Conservation (phyloP, 2,797 vertebrate species). For the Sparus aurata region DNA sequence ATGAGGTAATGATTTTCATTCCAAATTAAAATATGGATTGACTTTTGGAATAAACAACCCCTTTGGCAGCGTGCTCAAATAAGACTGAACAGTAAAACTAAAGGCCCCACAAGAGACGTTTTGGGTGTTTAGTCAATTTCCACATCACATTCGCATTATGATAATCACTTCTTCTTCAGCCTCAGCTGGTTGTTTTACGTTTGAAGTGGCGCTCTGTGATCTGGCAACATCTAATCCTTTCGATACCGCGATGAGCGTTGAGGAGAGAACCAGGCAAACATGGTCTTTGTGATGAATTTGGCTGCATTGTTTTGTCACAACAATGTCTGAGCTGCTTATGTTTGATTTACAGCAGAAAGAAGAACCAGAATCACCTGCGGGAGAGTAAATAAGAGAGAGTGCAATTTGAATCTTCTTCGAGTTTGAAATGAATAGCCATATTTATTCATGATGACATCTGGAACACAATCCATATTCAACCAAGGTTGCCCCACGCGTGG, state of each 20-base stretch:
- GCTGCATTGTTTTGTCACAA: not conserved
- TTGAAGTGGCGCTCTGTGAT: not conserved
- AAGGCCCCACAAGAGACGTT: constrained; percentile 29
- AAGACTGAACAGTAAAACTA: constrained; percentile 39
- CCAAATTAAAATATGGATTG: constrained; percentile 56
- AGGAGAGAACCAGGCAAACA: constrained; percentile 14
- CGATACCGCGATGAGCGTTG: not conserved
- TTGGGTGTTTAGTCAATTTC: constrained; percentile 27
- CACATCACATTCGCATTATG: constrained; percentile 15
- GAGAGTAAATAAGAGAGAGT: constrained; percentile 22
- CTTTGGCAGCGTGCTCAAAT: constrained; percentile 14
- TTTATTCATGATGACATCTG: constrained; percentile 72
- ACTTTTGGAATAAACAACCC: constrained; percentile 45
- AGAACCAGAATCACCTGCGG: constrained; percentile 24
- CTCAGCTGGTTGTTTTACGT: not conserved
- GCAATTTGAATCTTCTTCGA: constrained; percentile 6
- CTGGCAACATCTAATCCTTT: constrained; percentile 7
- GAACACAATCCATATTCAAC: constrained; percentile 59
- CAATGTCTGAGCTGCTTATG: not conserved
- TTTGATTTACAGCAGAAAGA: not conserved
- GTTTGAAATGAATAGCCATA: constrained; percentile 46
- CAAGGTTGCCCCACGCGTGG: constrained; percentile 41
- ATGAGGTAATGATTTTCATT: constrained; percentile 50
- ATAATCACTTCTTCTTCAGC: constrained; percentile 24
- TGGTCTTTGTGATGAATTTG: constrained; percentile 8